Evolutionary conservation across 2,888 invertebrate genomes (phyloP), one percentile per base, ranked within the genome.

Genomic region (Alentia gelatinosa): DNA sequence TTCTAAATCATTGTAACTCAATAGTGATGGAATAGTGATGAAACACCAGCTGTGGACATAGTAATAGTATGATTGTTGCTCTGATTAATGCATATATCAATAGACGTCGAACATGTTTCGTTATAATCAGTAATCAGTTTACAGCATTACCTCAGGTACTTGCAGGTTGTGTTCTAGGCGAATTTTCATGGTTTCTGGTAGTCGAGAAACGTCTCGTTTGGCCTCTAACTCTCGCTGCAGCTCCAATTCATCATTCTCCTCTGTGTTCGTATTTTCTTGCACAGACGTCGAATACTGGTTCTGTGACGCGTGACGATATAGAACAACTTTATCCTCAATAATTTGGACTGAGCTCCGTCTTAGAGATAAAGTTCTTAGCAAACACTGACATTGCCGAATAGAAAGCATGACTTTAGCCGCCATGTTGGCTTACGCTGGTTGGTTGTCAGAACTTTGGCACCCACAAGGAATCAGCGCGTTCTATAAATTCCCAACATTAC

Each of bases 121-220:
- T n/a, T n/a, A n/a, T n/a, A n/a, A n/a, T n/a, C n/a, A 75, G 75
- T 5, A 12, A 35, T 15, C 9, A 5, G 23, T 47, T 47, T 19
- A 74, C 19, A 30, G 26, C 75, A 7, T n/a, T 7, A 86, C 86
- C 42, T 86, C 86, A 15, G 91, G 90, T 3, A 91, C 91, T 33
- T 88, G 35, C 39, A 91, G 47, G 15, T 90, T 50, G 79, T 92
- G 92, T 35, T 19, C 47, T 91, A 93, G 90, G 26, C 91, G 83
- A 26, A 84, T 63, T 7, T 83, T 86, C 30, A 91, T 89, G 39
- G 50, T 89, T 19, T 50, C 40, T 19, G 91, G 90, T 50, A 93
- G 79, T 5, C 93, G 89, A 40, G 92, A 91, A 23, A 93, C 90
- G 89, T 93, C 90, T 42, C 91, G 91, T 47, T 79, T 39, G 23